Evolutionary conservation across 2,888 invertebrate genomes (phyloP).

Genomic region (Parthenolecanium corni): DNA sequence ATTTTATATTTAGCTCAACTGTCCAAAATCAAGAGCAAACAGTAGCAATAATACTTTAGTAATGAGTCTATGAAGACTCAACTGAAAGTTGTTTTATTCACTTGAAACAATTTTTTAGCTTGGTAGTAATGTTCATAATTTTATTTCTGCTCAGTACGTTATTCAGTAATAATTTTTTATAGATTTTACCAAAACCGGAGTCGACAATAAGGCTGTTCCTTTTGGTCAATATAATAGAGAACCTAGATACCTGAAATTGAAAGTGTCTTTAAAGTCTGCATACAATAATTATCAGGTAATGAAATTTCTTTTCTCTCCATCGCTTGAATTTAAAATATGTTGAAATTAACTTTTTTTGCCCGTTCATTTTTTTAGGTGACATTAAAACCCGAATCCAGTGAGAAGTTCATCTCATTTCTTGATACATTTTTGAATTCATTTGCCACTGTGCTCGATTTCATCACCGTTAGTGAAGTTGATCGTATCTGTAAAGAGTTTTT

Average conservation of each 20-base stretch:
- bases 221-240: conserved; percentile 38
- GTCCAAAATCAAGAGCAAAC: too few species aligned
- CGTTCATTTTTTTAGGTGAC: conserved; percentile 49
- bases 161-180: too few species aligned
- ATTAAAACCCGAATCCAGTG: conserved; percentile 61
- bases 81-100: too few species aligned
- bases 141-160: too few species aligned
- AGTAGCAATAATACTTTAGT: too few species aligned
- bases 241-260: conserved; percentile 74
- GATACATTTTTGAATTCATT: conserved; percentile 52
- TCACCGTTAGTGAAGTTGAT: conserved; percentile 57
- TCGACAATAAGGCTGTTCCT: conserved; percentile 33
- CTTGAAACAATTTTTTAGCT: too few species aligned
- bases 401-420: conserved; percentile 58
- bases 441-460: conserved; percentile 57
- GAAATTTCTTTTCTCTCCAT: not conserved
- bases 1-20: too few species aligned
- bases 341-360: not conserved
- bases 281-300: conserved; percentile 76
- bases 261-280: conserved; percentile 66
- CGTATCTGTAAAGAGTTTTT: conserved; percentile 35
- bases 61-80: too few species aligned
- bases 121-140: too few species aligned
- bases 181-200: not conserved
- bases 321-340: not conserved